A percentile compares a stretch with the other conserved stretches of the same genome.
phyloP scores from a whole-genome alignment of 1,140 invertebrate genomes.

The Drosophila melanica region DNA sequence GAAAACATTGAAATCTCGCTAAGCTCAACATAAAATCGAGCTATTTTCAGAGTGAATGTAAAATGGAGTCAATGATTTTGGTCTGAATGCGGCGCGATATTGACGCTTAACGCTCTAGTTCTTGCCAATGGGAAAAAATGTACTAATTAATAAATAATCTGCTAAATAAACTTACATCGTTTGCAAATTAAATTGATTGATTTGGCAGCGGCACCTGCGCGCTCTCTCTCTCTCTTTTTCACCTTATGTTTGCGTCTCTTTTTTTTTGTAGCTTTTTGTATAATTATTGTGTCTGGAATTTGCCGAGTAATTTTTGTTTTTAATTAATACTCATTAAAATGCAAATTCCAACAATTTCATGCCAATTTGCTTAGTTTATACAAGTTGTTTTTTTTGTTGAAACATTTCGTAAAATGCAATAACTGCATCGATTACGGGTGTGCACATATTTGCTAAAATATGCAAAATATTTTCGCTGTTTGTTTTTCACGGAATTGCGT shows the following conservation, averaged over 20 bases:
- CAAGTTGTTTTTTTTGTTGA: slow-evolving; percentile 39
- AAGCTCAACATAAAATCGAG: background rate
- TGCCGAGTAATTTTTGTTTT: slow-evolving; percentile 29
- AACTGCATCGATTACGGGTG: slow-evolving; percentile 39
- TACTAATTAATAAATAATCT: slow-evolving; percentile 69
- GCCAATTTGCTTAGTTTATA: slow-evolving; percentile 33
- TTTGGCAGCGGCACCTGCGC: slow-evolving; percentile 12
- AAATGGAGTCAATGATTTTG: slow-evolving; percentile 19
- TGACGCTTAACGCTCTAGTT: slow-evolving; percentile 46
- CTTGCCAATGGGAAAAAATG: slow-evolving; percentile 37
- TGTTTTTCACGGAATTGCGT: slow-evolving; percentile 22
- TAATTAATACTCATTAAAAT: slow-evolving; percentile 60
- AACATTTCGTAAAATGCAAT: slow-evolving; percentile 34
- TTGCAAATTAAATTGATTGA: slow-evolving; percentile 63
- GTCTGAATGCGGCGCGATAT: background rate
- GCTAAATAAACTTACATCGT: slow-evolving; percentile 63
- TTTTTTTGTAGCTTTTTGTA: background rate
- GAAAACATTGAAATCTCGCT: background rate
- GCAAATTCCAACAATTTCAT: slow-evolving; percentile 51
- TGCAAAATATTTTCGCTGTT: slow-evolving; percentile 15
- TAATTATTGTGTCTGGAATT: slow-evolving; percentile 32
- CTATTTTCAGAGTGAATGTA: background rate
- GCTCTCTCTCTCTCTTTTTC: background rate
- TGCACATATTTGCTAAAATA: slow-evolving; percentile 24
- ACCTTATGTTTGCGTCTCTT: slow-evolving; percentile 7